A percentile compares a stretch with the other conserved stretches of the same genome.
These are phyloP conservation scores for Leucopternis melanops DNA, from an alignment of 2,113 vertebrate species.

Conservation along the genomic window DNA sequence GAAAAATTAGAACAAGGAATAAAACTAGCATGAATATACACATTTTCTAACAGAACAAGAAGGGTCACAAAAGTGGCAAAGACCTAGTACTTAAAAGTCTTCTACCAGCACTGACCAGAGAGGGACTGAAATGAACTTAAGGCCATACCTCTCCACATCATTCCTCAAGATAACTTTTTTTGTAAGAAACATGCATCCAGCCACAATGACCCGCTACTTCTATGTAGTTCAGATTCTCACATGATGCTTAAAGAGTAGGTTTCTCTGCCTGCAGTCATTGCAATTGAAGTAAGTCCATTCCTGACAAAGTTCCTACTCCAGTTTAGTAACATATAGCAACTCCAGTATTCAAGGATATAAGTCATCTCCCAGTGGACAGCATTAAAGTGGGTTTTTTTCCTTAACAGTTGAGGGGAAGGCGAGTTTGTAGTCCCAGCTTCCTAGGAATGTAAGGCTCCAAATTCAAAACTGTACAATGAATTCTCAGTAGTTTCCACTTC, in stretches of 20 bases:
- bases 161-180: not conserved
- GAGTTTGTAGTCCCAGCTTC: not conserved
- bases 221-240: not conserved
- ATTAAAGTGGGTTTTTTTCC: not conserved
- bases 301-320: not conserved
- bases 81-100: not conserved
- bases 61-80: not conserved
- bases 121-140: not conserved
- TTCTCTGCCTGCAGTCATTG: not conserved
- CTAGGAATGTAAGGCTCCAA: not conserved
- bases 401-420: not conserved
- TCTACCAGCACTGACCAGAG: not conserved
- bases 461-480: not conserved
- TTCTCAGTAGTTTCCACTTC: not conserved
- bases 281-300: not conserved
- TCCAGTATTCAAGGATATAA: not conserved
- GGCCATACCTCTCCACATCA: not conserved
- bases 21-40: not conserved
- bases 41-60: not conserved
- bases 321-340: not conserved
- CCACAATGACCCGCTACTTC: not conserved
- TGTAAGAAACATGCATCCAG: not conserved
- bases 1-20: not conserved
- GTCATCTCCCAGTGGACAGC: not conserved
- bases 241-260: not conserved